A percentile compares a stretch with the other conserved stretches of the same genome.
Conservation (phyloP, 2,888 invertebrate species). For the Ectemnius cavifrons region DNA sequence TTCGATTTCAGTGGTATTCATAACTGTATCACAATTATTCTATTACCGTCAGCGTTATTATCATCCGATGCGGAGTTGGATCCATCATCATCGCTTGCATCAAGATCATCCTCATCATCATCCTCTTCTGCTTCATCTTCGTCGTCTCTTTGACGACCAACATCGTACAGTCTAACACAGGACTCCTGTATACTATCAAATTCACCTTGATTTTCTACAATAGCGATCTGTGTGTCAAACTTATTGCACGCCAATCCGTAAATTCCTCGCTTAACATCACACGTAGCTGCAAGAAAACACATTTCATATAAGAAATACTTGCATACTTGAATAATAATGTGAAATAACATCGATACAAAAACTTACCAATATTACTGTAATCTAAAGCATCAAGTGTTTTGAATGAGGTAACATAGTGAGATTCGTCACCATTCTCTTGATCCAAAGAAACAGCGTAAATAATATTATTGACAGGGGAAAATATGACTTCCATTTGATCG, state of each 20-base stretch:
- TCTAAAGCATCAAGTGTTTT: constrained; percentile 96
- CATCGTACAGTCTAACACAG: constrained; percentile 93
- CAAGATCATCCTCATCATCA: constrained; percentile 81
- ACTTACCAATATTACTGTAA: constrained; percentile 92
- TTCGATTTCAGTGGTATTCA: too few species aligned
- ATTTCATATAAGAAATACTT: constrained; percentile 5
- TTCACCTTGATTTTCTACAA: constrained; percentile 93
- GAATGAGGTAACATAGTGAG: constrained; percentile 93
- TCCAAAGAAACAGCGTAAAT: constrained; percentile 93
- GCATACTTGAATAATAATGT: constrained; percentile 9
- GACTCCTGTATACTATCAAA: constrained; percentile 93
- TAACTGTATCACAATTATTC: constrained; percentile 9
- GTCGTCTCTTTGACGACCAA: constrained; percentile 91
- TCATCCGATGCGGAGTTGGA: constrained; percentile 77
- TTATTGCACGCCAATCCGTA: constrained; percentile 91
- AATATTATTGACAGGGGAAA: constrained; percentile 91
- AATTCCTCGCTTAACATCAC: constrained; percentile 94
- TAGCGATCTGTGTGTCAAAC: constrained; percentile 91
- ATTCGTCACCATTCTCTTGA: constrained; percentile 85
- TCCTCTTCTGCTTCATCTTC: constrained; percentile 92
- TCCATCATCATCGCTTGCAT: constrained; percentile 82
- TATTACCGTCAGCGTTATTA: constrained; percentile 75
- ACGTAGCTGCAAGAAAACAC: constrained; percentile 84
- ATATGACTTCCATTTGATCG: constrained; percentile 93
- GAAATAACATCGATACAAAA: not conserved